phyloP scores from a whole-genome alignment of 2,888 invertebrate species.

The Calameuta filiformis region DNA sequence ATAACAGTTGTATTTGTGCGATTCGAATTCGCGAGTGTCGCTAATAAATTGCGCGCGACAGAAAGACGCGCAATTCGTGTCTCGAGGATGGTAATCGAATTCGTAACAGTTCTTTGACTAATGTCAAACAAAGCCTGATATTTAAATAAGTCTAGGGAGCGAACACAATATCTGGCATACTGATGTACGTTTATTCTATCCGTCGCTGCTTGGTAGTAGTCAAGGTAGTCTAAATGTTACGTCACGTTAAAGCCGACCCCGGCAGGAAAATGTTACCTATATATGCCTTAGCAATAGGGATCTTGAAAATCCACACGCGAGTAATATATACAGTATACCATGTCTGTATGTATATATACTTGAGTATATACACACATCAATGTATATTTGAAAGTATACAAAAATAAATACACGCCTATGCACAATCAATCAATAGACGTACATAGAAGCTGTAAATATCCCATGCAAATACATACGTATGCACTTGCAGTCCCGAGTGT shows the following conservation, averaged over 20 bases:
- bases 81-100: not conserved
- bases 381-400: too few species aligned
- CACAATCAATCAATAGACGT: not conserved
- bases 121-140: not conserved
- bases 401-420: not conserved
- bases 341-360: too few species aligned
- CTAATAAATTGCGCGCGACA: not conserved
- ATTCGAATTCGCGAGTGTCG: not conserved
- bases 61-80: not conserved
- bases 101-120: not conserved
- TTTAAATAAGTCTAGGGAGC: not conserved
- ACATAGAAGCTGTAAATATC: not conserved
- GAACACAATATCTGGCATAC: not conserved
- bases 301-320: not conserved
- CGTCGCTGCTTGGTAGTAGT: constrained; percentile 31
- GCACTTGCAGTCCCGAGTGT: not conserved
- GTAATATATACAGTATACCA: too few species aligned
- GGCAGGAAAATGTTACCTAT: not conserved
- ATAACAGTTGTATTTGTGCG: not conserved
- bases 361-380: too few species aligned
- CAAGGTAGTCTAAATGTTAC: constrained; percentile 30
- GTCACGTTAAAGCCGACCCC: constrained; percentile 13
- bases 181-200: constrained; percentile 17
- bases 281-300: not conserved
- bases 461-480: not conserved